Evolutionary conservation across 2,888 invertebrate species (phyloP).

Genomic region (Zootermopsis nevadensis): DNA sequence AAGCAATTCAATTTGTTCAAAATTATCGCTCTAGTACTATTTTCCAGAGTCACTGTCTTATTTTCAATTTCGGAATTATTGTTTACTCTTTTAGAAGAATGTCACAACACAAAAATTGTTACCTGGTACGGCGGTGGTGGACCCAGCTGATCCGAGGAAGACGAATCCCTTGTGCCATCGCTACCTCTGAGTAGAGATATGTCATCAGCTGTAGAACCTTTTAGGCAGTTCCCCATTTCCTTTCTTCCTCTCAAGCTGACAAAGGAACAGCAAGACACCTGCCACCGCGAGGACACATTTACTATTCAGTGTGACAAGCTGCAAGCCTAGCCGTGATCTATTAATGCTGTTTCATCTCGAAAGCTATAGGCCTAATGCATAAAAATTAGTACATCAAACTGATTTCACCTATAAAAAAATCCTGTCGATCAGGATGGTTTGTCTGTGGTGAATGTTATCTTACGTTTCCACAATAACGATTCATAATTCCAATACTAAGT

Average conservation of each 20-base stretch:
- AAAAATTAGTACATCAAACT: background rate
- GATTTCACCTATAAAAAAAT: conserved; percentile 3
- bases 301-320: conserved; percentile 26
- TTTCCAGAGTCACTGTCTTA: background rate
- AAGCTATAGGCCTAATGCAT: conserved; percentile 11
- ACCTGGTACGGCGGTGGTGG: conserved; percentile 70
- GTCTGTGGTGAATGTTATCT: conserved; percentile 19
- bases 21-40: background rate
- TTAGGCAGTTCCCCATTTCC: conserved; percentile 78
- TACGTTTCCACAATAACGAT: conserved; percentile 19
- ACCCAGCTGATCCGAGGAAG: conserved; percentile 69
- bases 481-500: background rate
- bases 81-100: background rate
- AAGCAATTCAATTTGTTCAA: background rate
- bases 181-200: conserved; percentile 72
- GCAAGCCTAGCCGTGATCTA: conserved; percentile 2
- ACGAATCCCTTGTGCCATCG: conserved; percentile 68
- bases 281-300: conserved; percentile 32
- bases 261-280: conserved; percentile 25
- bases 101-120: conserved; percentile 31
- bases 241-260: conserved; percentile 22
- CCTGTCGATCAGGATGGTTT: background rate
- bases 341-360: conserved; percentile 22
- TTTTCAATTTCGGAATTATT: too few species aligned
- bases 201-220: conserved; percentile 73